Evolutionary conservation across 1,140 invertebrate genomes (phyloP).

Genomic region (Drosophila equinoxialis): DNA sequence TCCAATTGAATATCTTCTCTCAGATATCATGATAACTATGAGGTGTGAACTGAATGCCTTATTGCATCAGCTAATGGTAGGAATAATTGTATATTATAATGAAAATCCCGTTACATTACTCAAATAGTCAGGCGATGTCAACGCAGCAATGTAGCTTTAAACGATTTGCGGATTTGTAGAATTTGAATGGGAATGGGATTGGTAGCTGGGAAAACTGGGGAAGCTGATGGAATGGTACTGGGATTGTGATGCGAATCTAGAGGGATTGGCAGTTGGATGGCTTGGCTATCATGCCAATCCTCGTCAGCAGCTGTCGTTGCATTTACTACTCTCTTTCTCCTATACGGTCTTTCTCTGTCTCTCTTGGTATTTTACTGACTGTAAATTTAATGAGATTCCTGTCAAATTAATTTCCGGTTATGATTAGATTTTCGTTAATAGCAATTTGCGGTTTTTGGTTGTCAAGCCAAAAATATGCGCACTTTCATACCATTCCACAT

Average conservation of each 20-base stretch:
- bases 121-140: constrained; percentile 76
- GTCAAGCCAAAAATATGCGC: constrained; percentile 57
- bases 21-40: not conserved
- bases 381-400: constrained; percentile 83
- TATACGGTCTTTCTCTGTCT: too few species aligned
- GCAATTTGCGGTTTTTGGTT: constrained; percentile 82
- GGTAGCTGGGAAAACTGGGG: not conserved
- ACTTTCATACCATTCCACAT: not conserved
- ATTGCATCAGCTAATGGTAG: constrained; percentile 17
- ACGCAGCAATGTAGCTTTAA: constrained; percentile 75
- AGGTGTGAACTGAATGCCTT: constrained; percentile 3
- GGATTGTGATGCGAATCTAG: not conserved
- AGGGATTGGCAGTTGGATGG: not conserved
- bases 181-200: constrained; percentile 18
- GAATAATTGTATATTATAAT: constrained; percentile 78
- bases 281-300: constrained; percentile 12
- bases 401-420: constrained; percentile 83
- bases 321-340: not conserved
- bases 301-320: constrained; percentile 27
- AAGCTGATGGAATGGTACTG: not conserved
- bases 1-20: not conserved
- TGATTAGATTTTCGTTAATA: constrained; percentile 83
- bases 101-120: constrained; percentile 73
- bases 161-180: constrained; percentile 51
- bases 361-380: constrained; percentile 41